phyloP scores from a whole-genome alignment of 2,888 invertebrate species.

The Drosophila suboccidentalis region DNA sequence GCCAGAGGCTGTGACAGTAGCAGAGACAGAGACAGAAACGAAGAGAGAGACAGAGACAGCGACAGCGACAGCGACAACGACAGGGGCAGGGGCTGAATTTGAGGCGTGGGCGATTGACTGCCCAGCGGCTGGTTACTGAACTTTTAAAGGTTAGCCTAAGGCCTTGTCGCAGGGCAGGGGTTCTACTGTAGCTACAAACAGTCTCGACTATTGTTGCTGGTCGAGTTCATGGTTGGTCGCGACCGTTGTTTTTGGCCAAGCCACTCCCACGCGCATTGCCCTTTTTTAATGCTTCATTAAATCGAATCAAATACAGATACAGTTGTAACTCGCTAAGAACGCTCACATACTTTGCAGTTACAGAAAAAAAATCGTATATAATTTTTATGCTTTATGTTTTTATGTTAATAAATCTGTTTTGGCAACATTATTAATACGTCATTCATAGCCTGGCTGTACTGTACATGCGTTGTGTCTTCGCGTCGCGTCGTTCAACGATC shows the following conservation, averaged over 20 bases:
- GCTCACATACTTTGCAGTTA: too few species aligned
- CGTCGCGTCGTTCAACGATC: constrained; percentile 19
- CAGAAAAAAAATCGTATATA: too few species aligned
- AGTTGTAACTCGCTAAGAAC: constrained; percentile 13
- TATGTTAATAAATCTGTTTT: neutral
- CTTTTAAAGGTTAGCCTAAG: constrained; percentile 56
- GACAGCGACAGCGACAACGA: neutral
- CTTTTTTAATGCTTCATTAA: constrained; percentile 58
- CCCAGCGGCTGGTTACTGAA: constrained; percentile 48
- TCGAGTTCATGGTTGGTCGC: constrained; percentile 58
- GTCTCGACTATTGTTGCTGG: neutral
- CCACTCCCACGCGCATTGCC: constrained; percentile 59
- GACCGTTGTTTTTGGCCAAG: constrained; percentile 13
- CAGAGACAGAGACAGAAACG: neutral
- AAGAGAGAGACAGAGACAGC: too few species aligned
- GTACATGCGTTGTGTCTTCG: neutral
- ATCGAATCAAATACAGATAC: constrained; percentile 26
- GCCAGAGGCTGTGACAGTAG: neutral
- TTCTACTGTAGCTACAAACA: neutral
- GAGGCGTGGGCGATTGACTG: constrained; percentile 39
- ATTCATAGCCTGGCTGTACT: constrained; percentile 5
- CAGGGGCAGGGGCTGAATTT: neutral
- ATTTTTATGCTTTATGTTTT: too few species aligned
- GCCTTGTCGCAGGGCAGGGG: constrained; percentile 50
- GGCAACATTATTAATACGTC: neutral